Evolutionary conservation across 2,113 vertebrate genomes (phyloP).

Genomic region (Hystrix brachyura): DNA sequence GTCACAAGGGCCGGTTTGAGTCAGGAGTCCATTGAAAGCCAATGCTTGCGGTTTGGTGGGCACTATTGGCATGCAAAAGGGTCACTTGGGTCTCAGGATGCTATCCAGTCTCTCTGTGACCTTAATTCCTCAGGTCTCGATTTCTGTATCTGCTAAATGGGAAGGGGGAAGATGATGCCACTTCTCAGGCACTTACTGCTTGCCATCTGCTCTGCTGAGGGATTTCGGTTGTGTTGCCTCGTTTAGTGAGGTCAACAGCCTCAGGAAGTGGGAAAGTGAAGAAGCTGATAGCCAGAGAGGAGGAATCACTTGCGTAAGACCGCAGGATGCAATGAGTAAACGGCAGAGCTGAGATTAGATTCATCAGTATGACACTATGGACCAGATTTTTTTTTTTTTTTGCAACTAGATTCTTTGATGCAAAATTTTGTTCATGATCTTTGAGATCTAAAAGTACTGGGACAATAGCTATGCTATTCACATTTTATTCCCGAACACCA

Average conservation of each 20-base stretch:
- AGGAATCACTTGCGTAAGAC: not conserved
- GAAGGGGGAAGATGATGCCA: rapidly evolving
- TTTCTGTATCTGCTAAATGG: not conserved
- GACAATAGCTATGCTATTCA: not conserved
- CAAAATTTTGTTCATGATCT: not conserved
- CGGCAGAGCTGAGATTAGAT: not conserved
- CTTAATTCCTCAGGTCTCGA: not conserved
- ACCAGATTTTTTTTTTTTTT: not conserved
- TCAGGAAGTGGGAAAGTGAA: not conserved
- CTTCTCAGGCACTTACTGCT: not conserved
- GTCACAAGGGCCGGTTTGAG: not conserved
- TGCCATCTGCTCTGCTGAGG: not conserved
- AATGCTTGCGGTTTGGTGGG: not conserved
- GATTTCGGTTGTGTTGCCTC: rapidly evolving
- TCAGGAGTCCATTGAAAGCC: not conserved
- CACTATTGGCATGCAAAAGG: rapidly evolving
- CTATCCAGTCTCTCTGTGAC: not conserved
- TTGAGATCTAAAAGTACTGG: not conserved
- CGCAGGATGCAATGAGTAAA: not conserved
- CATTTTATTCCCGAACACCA: not conserved
- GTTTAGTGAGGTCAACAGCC: not conserved
- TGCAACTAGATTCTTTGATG: not conserved
- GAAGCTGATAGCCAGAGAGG: not conserved
- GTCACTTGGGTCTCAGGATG: not conserved
- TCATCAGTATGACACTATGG: not conserved